phyloP scores from a whole-genome alignment of 2,888 invertebrate genomes.

The Belgica antarctica region DNA sequence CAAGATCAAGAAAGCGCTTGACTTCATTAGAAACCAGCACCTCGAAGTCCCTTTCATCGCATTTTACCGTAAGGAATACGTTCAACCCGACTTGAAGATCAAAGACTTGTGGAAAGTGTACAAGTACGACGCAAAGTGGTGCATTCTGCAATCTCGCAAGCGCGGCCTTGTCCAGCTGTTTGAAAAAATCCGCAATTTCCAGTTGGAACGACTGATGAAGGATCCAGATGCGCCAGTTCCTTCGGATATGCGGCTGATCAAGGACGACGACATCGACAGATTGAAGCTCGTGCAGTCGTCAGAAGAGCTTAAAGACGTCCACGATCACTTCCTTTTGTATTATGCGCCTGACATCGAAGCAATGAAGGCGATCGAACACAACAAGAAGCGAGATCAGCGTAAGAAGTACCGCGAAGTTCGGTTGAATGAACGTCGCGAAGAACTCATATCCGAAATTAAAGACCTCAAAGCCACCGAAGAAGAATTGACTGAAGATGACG shows the following conservation, averaged over 20 bases:
- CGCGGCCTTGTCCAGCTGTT: conserved; percentile 76
- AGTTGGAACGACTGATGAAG: conserved; percentile 76
- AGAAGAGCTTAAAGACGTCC: conserved; percentile 91
- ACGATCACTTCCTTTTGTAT: conserved; percentile 88
- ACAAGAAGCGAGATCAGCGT: conserved; percentile 52
- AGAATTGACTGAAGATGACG: conserved; percentile 57
- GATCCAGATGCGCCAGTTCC: conserved; percentile 81
- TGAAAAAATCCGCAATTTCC: conserved; percentile 89
- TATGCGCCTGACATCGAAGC: conserved; percentile 79
- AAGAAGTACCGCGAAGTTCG: conserved; percentile 45
- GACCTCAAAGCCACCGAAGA: conserved; percentile 53
- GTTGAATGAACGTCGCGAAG: conserved; percentile 47
- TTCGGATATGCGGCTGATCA: conserved; percentile 76
- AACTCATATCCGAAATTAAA: conserved; percentile 44
- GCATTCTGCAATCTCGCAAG: conserved; percentile 81
- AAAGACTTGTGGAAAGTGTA: conserved; percentile 99
- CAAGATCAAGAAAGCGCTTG: conserved; percentile 92
- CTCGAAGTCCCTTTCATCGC: conserved; percentile 98
- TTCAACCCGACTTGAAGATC: conserved; percentile 88
- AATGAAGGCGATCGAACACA: conserved; percentile 65
- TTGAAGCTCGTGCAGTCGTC: conserved; percentile 74
- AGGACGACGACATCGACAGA: conserved; percentile 80
- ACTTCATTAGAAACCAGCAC: conserved; percentile 93
- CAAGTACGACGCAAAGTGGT: conserved; percentile 93
- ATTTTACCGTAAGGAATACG: conserved; percentile 97